Base-by-base conservation (phyloP, 1,140 invertebrate species). In the Andrena cerasifolii region DNA sequence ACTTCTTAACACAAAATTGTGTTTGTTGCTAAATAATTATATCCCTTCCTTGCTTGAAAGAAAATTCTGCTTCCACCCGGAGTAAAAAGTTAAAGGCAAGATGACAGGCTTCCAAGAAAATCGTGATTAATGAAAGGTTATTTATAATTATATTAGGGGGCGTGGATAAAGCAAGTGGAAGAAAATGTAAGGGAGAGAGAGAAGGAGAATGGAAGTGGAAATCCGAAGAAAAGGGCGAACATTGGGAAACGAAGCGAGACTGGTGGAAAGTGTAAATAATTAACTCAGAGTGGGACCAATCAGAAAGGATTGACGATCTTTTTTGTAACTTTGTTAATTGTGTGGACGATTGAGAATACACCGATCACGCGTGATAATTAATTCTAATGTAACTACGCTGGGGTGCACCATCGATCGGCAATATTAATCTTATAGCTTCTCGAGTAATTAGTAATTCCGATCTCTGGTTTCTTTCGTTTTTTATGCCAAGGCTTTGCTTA, bases 311-410 rank as follows among this genome's bases (percentile, higher is more conserved):
- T 7, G 16, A 2, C 10, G 8, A 8, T 10, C 16, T n/a, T 14
- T 45, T n/a, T n/a, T n/a, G n/a, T n/a, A n/a, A n/a, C n/a, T 26
- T 8, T 16, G 51, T 68, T 68, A 56, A 68, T 56, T 68, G 21
- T 40, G 40, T 68, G 33, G 33, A 12, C 40, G 51, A 68, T 36
- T 7, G 66, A n/a, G 24, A 43, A 40, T 33, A 21, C n/a, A 21
- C 31, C 47, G 49, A 67, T 67, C 65, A 67, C 21, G 49, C 21
- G 33, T 16, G 51, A 68, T 68, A 68, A 68, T 68, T 68, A 56
- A 54, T 68, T 68, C 51, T 51, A 40, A 3, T 54, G 47, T 26
- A 53, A 36, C 47, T n/a, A 21, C n/a, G 2, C 8, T 26, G 33
- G 31, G 2, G n/a, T n/a, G 51, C 24, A 56, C 54, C 66, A 68